Percentiles rank a stretch among this genome's conserved stretches.
phyloP scores from a whole-genome alignment of 2,888 invertebrate genomes.

The Caenorhabditis uteleia region DNA sequence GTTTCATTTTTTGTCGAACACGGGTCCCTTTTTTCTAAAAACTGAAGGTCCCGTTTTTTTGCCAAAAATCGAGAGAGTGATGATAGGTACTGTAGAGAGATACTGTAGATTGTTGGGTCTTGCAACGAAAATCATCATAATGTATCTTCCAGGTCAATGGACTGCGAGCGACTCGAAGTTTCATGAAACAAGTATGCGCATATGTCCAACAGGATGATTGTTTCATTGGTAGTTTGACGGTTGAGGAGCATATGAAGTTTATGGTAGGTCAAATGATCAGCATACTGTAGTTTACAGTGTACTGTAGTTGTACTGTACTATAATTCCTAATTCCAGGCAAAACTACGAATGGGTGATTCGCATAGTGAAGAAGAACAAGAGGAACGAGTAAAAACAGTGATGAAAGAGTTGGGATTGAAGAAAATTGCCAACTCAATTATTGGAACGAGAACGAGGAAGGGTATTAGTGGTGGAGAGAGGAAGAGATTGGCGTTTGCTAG shows the following conservation, averaged over 20 bases:
- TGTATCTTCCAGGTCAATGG: constrained; percentile 54
- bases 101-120: no score
- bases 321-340: constrained; percentile 73
- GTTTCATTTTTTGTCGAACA: no score
- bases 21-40: no score
- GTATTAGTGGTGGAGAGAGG: constrained; percentile 90
- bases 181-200: constrained; percentile 76
- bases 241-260: constrained; percentile 84
- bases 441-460: constrained; percentile 80
- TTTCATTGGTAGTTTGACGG: constrained; percentile 84
- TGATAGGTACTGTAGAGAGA: no score
- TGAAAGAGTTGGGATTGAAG: constrained; percentile 73
- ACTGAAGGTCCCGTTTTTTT: no score
- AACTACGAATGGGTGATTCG: constrained; percentile 81
- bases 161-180: constrained; percentile 38
- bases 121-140: no score
- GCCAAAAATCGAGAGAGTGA: no score
- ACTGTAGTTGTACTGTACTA: not conserved
- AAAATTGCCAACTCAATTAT: constrained; percentile 80
- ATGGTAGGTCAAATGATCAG: no score
- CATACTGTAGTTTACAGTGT: not conserved
- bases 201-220: constrained; percentile 91
- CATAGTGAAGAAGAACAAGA: constrained; percentile 76
- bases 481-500: constrained; percentile 90
- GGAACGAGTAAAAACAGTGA: constrained; percentile 78